Evolutionary conservation across 2,888 invertebrate genomes (phyloP), one percentile per base, ranked within the genome.

Genomic region (Sinotaia quadrata): DNA sequence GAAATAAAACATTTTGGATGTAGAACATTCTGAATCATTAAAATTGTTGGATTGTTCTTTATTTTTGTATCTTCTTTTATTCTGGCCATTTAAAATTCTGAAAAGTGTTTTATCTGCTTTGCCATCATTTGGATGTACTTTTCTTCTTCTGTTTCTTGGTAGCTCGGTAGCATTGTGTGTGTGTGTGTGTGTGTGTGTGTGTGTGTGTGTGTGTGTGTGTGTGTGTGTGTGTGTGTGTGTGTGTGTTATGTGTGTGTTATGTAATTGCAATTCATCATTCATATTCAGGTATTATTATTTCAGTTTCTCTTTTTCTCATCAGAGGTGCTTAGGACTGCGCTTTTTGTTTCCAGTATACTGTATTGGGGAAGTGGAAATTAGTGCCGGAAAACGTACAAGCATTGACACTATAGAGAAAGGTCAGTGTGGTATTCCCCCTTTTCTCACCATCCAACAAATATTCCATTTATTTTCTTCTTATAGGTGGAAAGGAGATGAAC

Each of bases 261-360:
- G 10, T 18, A 41, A 15, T 21, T 31, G 67, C n/a, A 12, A 21
- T 24, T 52, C 49, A n/a, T 59, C 15, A 47, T 66, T 24, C 15
- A 31, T 57, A 33, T 56, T 31, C 44, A 7, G 24, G 31, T 73
- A 24, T 24, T 37, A 21, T 57, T 21, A 36, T 33, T 62, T 41
- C 44, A 62, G 24, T 47, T 59, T 21, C 8, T 69, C n/a, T 15
- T 68, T 63, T 41, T 41, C 24, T 56, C 29, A 68, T 21, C 79
- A 88, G 87, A 81, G 89, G 69, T 87, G 87, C 54, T 68, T 89
- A 21, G 89, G 89, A 5, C 78, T 89, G n/a, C 77, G 89, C 37
- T 89, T 89, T 78, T 78, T 89, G 56, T 89, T 81, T 77, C 89
- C 89, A 29, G 89, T 89, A 2, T 89, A 89, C 71, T 88, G 83